These are phyloP conservation scores for Ruditapes philippinarum DNA, from an alignment of 1,140 invertebrate genomes.

Conservation along the genomic window DNA sequence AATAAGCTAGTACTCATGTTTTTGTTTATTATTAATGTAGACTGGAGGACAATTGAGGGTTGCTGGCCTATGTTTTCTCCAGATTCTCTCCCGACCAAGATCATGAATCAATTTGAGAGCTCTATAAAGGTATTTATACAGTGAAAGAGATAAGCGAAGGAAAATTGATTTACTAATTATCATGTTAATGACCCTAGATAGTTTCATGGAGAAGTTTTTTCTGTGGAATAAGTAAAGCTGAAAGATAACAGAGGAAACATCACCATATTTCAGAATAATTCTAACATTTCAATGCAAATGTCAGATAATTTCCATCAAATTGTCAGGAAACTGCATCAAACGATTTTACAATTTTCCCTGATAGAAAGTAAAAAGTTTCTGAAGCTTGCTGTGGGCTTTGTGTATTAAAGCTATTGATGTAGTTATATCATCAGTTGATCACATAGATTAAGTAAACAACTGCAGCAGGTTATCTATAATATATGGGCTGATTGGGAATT, in stretches of 20 bases:
- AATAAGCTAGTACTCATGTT: background rate
- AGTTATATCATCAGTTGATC: too few relatives aligned
- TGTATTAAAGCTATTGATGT: background rate
- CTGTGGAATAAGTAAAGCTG: conserved; percentile 20
- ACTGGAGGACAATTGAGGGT: background rate
- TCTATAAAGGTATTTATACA: conserved; percentile 55
- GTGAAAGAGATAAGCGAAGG: background rate
- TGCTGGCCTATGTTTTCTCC: background rate
- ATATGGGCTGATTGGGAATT: too few relatives aligned
- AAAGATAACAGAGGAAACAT: conserved; percentile 29
- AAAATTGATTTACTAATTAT: conserved; percentile 56
- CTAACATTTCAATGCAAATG: conserved; percentile 23
- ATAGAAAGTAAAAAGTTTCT: too few relatives aligned
- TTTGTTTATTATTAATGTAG: background rate
- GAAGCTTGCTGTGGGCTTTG: too few relatives aligned
- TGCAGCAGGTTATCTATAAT: too few relatives aligned
- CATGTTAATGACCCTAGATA: conserved; percentile 45
- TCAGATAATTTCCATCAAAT: background rate
- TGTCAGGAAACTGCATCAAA: conserved; percentile 14
- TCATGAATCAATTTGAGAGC: conserved; percentile 43
- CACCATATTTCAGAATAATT: conserved; percentile 24
- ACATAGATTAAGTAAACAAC: too few relatives aligned
- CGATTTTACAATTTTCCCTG: background rate
- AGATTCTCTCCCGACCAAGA: background rate
- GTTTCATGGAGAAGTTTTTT: conserved; percentile 11